Base-by-base conservation (phyloP, 2,888 invertebrate species). In the Pristionchus fissidentatus region DNA sequence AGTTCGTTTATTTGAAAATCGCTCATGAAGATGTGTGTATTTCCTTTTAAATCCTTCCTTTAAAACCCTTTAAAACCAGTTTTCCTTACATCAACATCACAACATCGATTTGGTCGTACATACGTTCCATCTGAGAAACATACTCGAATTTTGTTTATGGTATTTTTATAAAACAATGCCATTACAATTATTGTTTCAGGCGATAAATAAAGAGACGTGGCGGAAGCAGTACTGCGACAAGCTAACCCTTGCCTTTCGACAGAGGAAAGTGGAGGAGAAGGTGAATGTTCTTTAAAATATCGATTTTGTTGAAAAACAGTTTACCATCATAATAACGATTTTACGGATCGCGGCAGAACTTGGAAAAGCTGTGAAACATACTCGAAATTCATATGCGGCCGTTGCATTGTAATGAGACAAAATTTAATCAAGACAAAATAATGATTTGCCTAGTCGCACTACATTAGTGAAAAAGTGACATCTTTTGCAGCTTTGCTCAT, bases 191-290 rank as follows among this genome's bases (percentile, higher is more conserved):
- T 15, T 32, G 10, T 94, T 95, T 0, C 96, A 97, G 80, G 91
- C 92, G 1, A 92, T 92, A 83, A 91, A 92, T 87, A 92, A 91
- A 84, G 91, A 91, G 77, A 86, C 87, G n/a, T 92, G 91, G 92
- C 86, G 88, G 38, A 89, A 87, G 75, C 88, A 89, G 92, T 97
- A 98, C 93, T 97, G 97, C 93, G 95, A 95, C 83, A 95, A 95
- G 0, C 94, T 97, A 92, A 94, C 96, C 41, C 95, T 98, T 84
- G 95, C 95, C 86, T 98, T 98, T 94, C 95, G 95, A 86, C 95
- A 96, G 90, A 93, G 94, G 1, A 94, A 95, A 49, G 94, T 96
- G 87, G 97, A 98, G 93, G 94, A 94, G 86, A 97, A 97, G 95
- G 95, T 95, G 1, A 26, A 75, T 1, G 2, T 35, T n/a, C 46